Conservation (phyloP, 2,113 vertebrate species). For the Platysteira castanea region DNA sequence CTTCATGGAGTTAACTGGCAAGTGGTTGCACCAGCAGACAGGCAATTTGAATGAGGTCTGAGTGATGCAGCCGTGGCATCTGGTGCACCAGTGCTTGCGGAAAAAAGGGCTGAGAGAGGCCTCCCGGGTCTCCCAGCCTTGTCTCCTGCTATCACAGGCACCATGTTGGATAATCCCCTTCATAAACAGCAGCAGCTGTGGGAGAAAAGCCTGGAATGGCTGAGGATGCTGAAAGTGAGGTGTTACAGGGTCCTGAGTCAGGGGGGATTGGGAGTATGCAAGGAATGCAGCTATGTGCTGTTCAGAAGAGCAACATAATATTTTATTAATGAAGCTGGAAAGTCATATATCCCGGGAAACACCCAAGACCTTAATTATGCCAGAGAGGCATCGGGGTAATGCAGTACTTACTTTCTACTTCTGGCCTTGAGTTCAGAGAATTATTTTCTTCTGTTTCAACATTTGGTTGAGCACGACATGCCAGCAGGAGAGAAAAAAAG, state of each 20-base stretch:
- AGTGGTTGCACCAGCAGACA: neutral
- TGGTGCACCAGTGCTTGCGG: neutral
- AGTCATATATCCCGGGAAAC: neutral
- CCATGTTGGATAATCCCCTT: neutral
- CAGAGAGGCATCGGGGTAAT: neutral
- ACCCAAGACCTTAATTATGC: conserved; percentile 2
- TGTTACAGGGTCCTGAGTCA: neutral
- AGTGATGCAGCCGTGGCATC: neutral
- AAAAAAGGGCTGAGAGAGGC: neutral
- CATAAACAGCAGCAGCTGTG: conserved; percentile 50
- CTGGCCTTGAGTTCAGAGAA: conserved; percentile 33
- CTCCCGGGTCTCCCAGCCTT: neutral
- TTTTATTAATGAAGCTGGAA: conserved; percentile 14
- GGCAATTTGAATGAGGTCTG: neutral
- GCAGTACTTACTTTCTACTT: conserved; percentile 7
- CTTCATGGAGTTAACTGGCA: neutral
- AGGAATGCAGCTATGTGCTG: conserved; percentile 1
- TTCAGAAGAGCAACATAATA: neutral
- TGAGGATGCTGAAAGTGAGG: conserved; percentile 30
- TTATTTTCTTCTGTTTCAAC: conserved; percentile 37
- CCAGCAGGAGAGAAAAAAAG: conserved; percentile 14
- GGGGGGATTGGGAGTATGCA: conserved; percentile 24
- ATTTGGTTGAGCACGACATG: neutral
- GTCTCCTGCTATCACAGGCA: conserved; percentile 38
- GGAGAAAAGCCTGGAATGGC: neutral